Conservation (phyloP, 2,113 vertebrate genomes). For the Melanerpes formicivorus region DNA sequence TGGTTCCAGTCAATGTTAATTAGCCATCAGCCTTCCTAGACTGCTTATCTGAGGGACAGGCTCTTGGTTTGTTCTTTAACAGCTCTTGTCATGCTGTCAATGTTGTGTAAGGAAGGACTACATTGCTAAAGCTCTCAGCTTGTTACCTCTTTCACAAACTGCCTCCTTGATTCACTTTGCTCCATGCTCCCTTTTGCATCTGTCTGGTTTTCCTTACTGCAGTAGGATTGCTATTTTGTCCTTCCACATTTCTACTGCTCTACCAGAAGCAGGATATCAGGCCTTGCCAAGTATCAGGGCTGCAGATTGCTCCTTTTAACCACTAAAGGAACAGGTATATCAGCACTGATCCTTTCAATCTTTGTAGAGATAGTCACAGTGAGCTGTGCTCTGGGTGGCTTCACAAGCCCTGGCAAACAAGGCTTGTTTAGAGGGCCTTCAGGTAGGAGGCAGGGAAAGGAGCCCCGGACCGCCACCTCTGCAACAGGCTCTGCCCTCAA, state of each 20-base stretch:
- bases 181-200: not conserved
- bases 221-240: not conserved
- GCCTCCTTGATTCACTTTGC: not conserved
- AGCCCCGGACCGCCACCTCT: not conserved
- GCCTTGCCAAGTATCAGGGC: not conserved
- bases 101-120: not conserved
- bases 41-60: not conserved
- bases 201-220: not conserved
- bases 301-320: not conserved
- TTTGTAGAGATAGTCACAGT: not conserved
- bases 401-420: not conserved
- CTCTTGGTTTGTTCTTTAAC: not conserved
- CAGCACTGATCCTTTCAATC: not conserved
- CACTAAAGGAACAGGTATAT: not conserved
- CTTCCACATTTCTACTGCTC: not conserved
- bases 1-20: not conserved
- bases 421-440: not conserved
- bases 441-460: not conserved
- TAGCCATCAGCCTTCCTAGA: not conserved
- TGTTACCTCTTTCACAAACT: not conserved
- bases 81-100: not conserved
- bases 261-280: not conserved
- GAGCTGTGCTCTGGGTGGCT: not conserved
- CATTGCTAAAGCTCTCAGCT: not conserved
- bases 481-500: not conserved